Evolutionary conservation across 2,113 vertebrate genomes (phyloP).

Genomic region (Odontophorus gujanensis): DNA sequence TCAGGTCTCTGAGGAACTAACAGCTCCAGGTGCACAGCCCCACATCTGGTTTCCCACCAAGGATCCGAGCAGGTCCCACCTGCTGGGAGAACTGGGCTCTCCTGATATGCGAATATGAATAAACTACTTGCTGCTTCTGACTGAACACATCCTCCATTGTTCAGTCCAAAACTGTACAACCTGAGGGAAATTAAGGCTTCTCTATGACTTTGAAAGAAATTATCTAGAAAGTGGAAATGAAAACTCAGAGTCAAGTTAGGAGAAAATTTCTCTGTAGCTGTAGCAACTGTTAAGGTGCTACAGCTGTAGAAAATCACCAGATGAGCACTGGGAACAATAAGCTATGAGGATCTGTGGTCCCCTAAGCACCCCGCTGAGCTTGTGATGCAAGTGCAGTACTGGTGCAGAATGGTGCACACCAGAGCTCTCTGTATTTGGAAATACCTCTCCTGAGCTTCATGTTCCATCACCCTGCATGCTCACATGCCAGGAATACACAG

Average conservation of each 20-base stretch:
- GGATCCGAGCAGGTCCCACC: background rate
- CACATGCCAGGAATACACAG: background rate
- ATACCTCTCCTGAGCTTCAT: background rate
- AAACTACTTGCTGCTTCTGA: background rate
- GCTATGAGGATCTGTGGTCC: fast-evolving
- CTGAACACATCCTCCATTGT: fast-evolving
- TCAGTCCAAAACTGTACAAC: background rate
- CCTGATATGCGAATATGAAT: background rate
- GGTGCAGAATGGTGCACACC: background rate
- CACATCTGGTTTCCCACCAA: background rate
- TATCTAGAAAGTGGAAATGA: background rate
- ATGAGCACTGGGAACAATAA: background rate
- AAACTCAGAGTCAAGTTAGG: background rate
- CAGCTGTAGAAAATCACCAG: background rate
- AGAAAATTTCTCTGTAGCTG: background rate
- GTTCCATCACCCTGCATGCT: background rate
- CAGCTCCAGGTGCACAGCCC: fast-evolving
- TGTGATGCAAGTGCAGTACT: fast-evolving
- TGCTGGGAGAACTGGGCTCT: background rate
- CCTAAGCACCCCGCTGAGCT: background rate
- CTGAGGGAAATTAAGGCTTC: background rate
- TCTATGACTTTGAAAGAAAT: background rate
- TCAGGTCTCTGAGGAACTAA: background rate
- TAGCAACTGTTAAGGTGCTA: background rate
- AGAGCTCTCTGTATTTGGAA: fast-evolving